Evolutionary conservation across 2,113 vertebrate genomes (phyloP), one percentile per base, ranked within the genome.

Genomic region (Myotis brandtii): DNA sequence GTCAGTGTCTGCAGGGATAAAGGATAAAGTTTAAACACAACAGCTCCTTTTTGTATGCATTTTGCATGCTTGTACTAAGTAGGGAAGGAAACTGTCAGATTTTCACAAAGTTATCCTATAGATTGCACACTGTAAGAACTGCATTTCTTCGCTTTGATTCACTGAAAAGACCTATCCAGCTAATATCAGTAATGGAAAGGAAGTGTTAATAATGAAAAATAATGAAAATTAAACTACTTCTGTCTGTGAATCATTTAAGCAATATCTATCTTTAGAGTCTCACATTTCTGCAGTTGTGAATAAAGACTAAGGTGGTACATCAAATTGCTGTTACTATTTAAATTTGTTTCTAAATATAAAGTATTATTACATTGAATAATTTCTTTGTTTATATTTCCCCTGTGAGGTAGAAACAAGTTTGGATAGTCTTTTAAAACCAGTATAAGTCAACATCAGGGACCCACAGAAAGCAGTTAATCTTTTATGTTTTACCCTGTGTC

Each of bases 341-440:
- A 80, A 34, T 91, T 52, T 91, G 64, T 88, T 88, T 88, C 72
- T 89, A n/a, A 86, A 93, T 69, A 75, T 62, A 76, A 66, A 67
- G 23, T 70, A 72, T 81, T 81, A 37, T 90, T 83, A n/a, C 27
- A 64, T 66, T 92, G 79, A 82, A 30, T 52, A 16, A 30, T 62
- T 27, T 62, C 76, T 94, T 46, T 83, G 25, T 90, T 30, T n/a
- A 8, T 76, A 85, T 91, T 88, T 88, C 34, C 87, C 0, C 62
- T 32, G 17, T 84, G 88, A 32, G 48, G 5, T n/a, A 62, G 77
- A 95, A 91, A 90, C 48, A 54, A 16, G 48, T 89, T 52, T 86
- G 50, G 20, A 56, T 54, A 37, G 21, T 37, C 64, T 67, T 67
- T 67, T 67, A n/a, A 67, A 67, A 67, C 64, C 32, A 67, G 30